Conservation (phyloP, 1,140 invertebrate genomes). For the Idris sp. region DNA sequence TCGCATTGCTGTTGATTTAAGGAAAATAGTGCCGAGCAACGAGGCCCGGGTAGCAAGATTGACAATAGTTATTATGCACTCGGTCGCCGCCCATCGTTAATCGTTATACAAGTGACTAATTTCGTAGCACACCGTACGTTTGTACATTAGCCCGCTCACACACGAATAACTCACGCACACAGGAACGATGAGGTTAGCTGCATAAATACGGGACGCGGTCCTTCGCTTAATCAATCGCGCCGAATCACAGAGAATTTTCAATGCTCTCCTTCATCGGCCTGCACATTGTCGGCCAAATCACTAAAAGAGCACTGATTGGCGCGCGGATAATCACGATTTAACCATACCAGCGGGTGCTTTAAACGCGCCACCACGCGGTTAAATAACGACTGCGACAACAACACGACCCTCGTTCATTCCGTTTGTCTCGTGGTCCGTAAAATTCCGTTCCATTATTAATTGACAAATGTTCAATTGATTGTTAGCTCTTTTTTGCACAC, state of each 20-base stretch:
- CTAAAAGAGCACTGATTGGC: conserved; percentile 72
- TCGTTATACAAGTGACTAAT: conserved; percentile 65
- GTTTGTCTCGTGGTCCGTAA: conserved; percentile 10
- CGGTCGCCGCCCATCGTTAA: conserved; percentile 63
- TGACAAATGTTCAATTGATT: conserved; percentile 9
- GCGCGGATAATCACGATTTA: conserved; percentile 65
- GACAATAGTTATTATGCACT: conserved; percentile 66
- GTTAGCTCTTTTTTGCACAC: conserved; percentile 10
- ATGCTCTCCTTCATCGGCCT: conserved; percentile 57
- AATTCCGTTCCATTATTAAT: conserved; percentile 21
- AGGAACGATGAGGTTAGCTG: conserved; percentile 68
- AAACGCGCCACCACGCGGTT: conserved; percentile 39
- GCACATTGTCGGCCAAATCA: conserved; percentile 65
- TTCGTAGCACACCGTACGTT: conserved; percentile 63
- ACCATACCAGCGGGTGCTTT: conserved; percentile 36
- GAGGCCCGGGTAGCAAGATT: conserved; percentile 57
- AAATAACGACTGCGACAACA: conserved; percentile 42
- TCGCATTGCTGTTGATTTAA: conserved; percentile 48
- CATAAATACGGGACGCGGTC: conserved; percentile 69
- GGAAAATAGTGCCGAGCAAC: conserved; percentile 59
- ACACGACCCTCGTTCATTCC: conserved; percentile 26
- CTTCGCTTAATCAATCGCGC: conserved; percentile 70
- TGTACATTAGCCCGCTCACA: conserved; percentile 64
- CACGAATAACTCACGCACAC: conserved; percentile 62
- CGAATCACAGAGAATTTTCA: conserved; percentile 75